Conservation (phyloP, 2,888 invertebrate genomes). For the Nebria salina region DNA sequence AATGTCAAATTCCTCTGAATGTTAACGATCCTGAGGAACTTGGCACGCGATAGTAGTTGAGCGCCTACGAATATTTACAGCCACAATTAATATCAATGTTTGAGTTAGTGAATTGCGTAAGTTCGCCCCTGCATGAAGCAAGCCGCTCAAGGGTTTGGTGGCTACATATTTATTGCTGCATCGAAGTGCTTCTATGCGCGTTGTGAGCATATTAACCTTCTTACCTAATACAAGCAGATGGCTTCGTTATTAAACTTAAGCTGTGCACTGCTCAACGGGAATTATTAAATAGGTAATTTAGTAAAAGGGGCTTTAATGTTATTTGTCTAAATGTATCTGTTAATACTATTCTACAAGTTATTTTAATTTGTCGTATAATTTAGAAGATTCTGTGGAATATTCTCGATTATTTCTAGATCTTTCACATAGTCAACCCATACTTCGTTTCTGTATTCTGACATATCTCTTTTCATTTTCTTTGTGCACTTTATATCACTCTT, state of each 20-base stretch:
- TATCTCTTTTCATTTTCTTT: no score
- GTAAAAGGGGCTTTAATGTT: background rate
- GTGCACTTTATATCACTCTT: background rate
- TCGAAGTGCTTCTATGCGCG: slow-evolving; percentile 7
- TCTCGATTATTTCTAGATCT: no score
- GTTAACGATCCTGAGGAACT: background rate
- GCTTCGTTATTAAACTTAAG: slow-evolving; percentile 41
- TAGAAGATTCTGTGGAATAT: no score
- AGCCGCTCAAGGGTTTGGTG: slow-evolving; percentile 2
- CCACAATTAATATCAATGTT: slow-evolving; percentile 45
- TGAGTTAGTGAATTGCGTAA: slow-evolving; percentile 42
- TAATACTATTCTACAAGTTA: background rate
- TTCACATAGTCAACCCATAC: no score
- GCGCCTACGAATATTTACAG: slow-evolving; percentile 37
- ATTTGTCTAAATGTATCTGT: background rate
- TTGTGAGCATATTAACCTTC: slow-evolving; percentile 11
- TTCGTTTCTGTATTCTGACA: no score
- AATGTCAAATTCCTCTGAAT: background rate
- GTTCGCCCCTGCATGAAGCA: slow-evolving; percentile 27
- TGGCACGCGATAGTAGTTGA: background rate
- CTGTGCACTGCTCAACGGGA: slow-evolving; percentile 26
- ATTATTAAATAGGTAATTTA: slow-evolving; percentile 43
- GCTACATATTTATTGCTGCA: slow-evolving; percentile 41
- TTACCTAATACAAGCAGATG: slow-evolving; percentile 41
- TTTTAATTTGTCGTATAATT: background rate